Evolutionary conservation across 2,113 vertebrate genomes (phyloP).

Genomic region (Prietella phreatophila): DNA sequence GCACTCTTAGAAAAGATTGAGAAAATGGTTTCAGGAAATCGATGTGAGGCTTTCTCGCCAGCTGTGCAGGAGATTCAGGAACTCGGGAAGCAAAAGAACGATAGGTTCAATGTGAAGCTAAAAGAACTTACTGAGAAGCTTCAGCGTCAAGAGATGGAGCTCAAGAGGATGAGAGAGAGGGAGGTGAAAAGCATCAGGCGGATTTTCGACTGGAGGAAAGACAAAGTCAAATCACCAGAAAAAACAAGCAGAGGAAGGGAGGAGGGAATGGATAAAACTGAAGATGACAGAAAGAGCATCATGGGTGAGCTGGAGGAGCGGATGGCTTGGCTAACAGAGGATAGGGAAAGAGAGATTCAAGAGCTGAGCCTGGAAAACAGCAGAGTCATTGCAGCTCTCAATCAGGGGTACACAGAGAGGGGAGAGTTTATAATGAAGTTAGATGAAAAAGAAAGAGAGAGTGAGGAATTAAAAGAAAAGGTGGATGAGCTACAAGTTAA

Average conservation of each 20-base stretch:
- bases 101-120: slow-evolving; percentile 64
- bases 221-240: slow-evolving; percentile 62
- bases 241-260: slow-evolving; percentile 52
- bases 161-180: slow-evolving; percentile 67
- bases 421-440: slow-evolving; percentile 42
- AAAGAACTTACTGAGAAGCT: slow-evolving; percentile 66
- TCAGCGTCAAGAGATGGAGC: slow-evolving; percentile 64
- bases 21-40: slow-evolving; percentile 65
- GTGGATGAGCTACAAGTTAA: slow-evolving; percentile 67
- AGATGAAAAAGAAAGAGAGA: slow-evolving; percentile 63
- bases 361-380: slow-evolving; percentile 64
- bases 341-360: slow-evolving; percentile 69
- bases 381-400: slow-evolving; percentile 47
- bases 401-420: slow-evolving; percentile 50
- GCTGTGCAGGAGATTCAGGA: slow-evolving; percentile 67
- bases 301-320: slow-evolving; percentile 67
- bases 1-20: slow-evolving; percentile 71
- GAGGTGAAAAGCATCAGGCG: slow-evolving; percentile 70
- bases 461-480: slow-evolving; percentile 64
- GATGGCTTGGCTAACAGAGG: slow-evolving; percentile 68
- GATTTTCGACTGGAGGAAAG: slow-evolving; percentile 68
- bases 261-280: slow-evolving; percentile 59
- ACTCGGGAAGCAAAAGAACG: slow-evolving; percentile 63
- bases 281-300: slow-evolving; percentile 62
- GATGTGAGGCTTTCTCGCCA: slow-evolving; percentile 68